Base-by-base conservation (phyloP, 2,888 invertebrate species). In the Trachelus troglodyta region DNA sequence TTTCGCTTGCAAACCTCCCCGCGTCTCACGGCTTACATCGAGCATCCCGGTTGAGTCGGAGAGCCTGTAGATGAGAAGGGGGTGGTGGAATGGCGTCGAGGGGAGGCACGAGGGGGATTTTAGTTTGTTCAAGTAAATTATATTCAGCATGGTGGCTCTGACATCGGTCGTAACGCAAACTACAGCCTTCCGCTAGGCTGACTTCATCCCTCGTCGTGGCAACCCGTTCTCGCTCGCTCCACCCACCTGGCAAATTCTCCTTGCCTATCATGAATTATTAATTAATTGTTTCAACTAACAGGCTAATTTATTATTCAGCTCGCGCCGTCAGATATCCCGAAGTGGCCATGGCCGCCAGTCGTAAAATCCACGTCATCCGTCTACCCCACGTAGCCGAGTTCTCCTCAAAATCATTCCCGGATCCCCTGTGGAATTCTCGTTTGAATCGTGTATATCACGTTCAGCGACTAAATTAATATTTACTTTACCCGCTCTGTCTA, bases 281-380 rank as follows among this genome's bases (percentile, higher is more conserved):
- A 91, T 91, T 91, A 91, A 91, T 91, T 91, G 91, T 91, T 91
- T 91, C 90, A 89, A 89, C 90, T 90, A 89, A 89, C 88, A 86
- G 88, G 85, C 84, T 89, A 87, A 89, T 91, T 90, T 90, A 91
- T 91, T 90, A 91, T 91, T 90, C 91, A 90, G 82, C 81, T 86
- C 87, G 83, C 84, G 85, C 56, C 30, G 74, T 15, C 33, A 23
- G 12, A 30, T 56, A 56, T 56, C 56, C 56, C 23, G 56, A 56
- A 56, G 56, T 56, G 56, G 56, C 56, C 56, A 56, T 56, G 23
- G 56, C 56, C 23, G 9, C 56, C 56, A 56, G 2, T 56, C 56
- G 56, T 56, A 23, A 56, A 56, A 56, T 56, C 56, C 56, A 56
- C 56, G 56, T 56, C 56, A 56, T 9, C 56, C 56, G 6, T 56